Evolutionary conservation across 2,888 invertebrate genomes (phyloP).

Genomic region (Sesamia inferens): DNA sequence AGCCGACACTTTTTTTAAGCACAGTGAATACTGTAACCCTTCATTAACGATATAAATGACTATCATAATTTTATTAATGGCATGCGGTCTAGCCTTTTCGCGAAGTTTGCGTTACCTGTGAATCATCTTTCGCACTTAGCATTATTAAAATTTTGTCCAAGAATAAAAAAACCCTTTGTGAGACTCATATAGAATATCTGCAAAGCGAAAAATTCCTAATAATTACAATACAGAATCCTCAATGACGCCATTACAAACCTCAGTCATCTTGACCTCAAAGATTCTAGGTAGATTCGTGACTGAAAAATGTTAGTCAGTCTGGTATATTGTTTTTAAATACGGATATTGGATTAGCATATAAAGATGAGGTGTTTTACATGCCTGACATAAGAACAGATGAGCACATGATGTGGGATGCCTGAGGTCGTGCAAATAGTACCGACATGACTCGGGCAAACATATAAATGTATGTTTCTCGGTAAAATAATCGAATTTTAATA

Average conservation of each 20-base stretch:
- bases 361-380: conserved; percentile 39
- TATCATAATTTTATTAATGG: too few species aligned
- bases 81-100: too few species aligned
- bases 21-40: too few species aligned
- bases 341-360: conserved; percentile 57
- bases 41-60: too few species aligned
- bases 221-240: conserved; percentile 26
- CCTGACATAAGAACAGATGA: conserved; percentile 14
- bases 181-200: not conserved
- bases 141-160: not conserved
- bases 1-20: too few species aligned
- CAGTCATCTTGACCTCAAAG: conserved; percentile 64
- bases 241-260: conserved; percentile 53
- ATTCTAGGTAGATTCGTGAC: conserved; percentile 61
- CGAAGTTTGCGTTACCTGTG: too few species aligned
- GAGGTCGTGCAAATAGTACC: conserved; percentile 40
- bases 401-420: conserved; percentile 32
- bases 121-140: not conserved
- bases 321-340: conserved; percentile 57
- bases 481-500: not conserved
- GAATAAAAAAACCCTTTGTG: conserved; percentile 10
- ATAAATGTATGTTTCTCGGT: conserved; percentile 15
- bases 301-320: conserved; percentile 62
- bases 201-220: conserved; percentile 35
- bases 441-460: conserved; percentile 38